Base-by-base conservation (phyloP, 2,888 invertebrate species). In the Eristalis intricaria region DNA sequence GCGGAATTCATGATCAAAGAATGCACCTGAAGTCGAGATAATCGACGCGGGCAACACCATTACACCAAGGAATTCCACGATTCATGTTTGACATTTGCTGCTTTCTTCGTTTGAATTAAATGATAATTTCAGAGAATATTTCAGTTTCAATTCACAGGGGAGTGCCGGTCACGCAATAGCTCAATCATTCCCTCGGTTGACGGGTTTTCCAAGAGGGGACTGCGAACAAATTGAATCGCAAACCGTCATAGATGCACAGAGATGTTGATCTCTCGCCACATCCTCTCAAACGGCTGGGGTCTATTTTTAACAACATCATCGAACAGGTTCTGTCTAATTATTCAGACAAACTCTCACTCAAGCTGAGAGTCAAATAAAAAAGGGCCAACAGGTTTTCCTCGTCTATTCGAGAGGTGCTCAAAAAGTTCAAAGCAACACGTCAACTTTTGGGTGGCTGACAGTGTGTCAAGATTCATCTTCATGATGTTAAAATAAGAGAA, bases 141-240 rank as follows among this genome's bases (percentile, higher is more conserved):
- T 70, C 26, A 64, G 56, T 66, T 35, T 60, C 1, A 35, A 66
- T 60, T 40, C 50, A 8, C 19, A 23, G 26, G 35, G 65, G 71
- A 65, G 43, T 22, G 65, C 19, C 23, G 29, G 60, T 66, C 79
- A 79, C 65, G 79, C n/a, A 50, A 43, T 43, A 7, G 50, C 0
- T 0, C n/a, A 56, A 19, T 35, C 40, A 40, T 61, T 50, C 19
- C 5, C n/a, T 15, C 15, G 11, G 40, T 19, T 32, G 13, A 15
- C 32, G 22, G 40, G 58, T 23, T n/a, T 26, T 61, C 43, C n/a
- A 5, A 43, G 7, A 4, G 32, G 32, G 32, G 32, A 32, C 32
- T 5, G 1, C 1, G 1, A 4, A 4, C 10, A 11, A 38, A 38
- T 38, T 13, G 38, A 11, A 38, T 13, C 4, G 38, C 38, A 38